These are phyloP conservation scores for Collichthys lucidus DNA, from an alignment of 2,113 vertebrate genomes.

Conservation along the genomic window DNA sequence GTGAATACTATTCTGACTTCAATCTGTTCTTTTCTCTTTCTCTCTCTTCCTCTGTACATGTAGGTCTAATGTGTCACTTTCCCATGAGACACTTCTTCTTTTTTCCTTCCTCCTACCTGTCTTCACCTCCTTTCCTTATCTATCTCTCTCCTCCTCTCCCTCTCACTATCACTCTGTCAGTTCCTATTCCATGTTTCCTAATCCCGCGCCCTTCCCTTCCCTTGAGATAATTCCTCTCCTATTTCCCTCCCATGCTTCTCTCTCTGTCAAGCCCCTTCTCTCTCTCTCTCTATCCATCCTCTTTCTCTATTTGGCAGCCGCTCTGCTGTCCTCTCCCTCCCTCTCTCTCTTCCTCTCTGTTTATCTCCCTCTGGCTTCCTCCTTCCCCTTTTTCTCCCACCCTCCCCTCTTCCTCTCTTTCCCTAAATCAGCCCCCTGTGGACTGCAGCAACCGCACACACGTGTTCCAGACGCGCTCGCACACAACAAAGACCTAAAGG, in stretches of 20 bases:
- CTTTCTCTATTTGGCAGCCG: slow-evolving; percentile 46
- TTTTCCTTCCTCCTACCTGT: slow-evolving; percentile 55
- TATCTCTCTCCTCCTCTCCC: slow-evolving; percentile 29
- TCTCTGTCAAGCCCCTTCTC: slow-evolving; percentile 48
- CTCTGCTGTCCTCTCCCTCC: slow-evolving; percentile 42
- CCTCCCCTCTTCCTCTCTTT: slow-evolving; percentile 1
- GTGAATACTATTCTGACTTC: slow-evolving; percentile 2
- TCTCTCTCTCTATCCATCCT: background rate
- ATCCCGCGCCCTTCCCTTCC: slow-evolving; percentile 67
- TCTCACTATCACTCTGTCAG: slow-evolving; percentile 58
- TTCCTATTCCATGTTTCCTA: slow-evolving; percentile 70
- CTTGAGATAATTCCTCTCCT: slow-evolving; percentile 63
- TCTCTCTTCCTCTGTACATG: slow-evolving; percentile 19
- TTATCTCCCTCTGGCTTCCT: slow-evolving; percentile 36
- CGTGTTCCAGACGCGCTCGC: slow-evolving; percentile 67
- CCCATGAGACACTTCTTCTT: slow-evolving; percentile 5
- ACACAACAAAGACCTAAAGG: slow-evolving; percentile 35
- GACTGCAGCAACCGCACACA: slow-evolving; percentile 66
- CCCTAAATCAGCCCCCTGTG: slow-evolving; percentile 60
- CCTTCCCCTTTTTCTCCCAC: background rate
- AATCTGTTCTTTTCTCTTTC: background rate
- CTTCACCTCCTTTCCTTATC: slow-evolving; percentile 26
- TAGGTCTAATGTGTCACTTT: slow-evolving; percentile 43
- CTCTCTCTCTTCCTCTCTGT: slow-evolving; percentile 35
- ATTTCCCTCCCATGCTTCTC: slow-evolving; percentile 45